Evolutionary conservation across 2,888 invertebrate species (phyloP), one percentile per base, ranked within the genome.

Genomic region (Lepeophtheirus nordmannii): DNA sequence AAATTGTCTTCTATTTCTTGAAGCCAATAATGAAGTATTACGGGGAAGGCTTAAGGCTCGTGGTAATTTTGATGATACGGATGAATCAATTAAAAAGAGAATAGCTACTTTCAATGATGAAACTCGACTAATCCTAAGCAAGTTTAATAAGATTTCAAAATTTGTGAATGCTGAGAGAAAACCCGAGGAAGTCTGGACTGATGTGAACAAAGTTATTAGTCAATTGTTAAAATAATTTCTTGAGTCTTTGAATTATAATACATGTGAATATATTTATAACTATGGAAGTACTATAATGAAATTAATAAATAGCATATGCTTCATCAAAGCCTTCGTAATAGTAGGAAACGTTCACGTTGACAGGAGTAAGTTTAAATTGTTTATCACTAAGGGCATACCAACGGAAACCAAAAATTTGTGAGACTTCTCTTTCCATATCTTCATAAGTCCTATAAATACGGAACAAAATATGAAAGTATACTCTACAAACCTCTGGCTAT

Each of bases 341-440:
- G 23, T 65, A 57, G 20, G 56, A 58, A 37, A 57, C 56, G 22
- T 58, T 69, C 68, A 40, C 64, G 39, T 67, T 67, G 17, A 37
- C 58, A 37, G 57, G 59, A 14, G 62, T 65, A 17, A 65, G 23
- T 37, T 71, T 74, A 68, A 75, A 76, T 65, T 74, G 72, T 62
- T 73, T 72, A 68, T 77, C 77, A 5, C 72, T 68, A n/a, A 76
- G 67, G 56, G 75, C 74, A 14, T 70, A 68, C 88, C 88, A 89
- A 67, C 78, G 75, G 68, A 80, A 80, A 1, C 83, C 53, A 38
- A 87, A 73, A 67, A 85, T 81, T 72, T 79, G 80, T 0, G 85
- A 83, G 14, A 88, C 82, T 75, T 86, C 86, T 23, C 75, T 75
- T 72, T 84, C 84, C 0, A 84, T 83, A 2, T 74, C 73, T 63